phyloP scores from a whole-genome alignment of 2,888 invertebrate genomes.

The Athalia circularis region DNA sequence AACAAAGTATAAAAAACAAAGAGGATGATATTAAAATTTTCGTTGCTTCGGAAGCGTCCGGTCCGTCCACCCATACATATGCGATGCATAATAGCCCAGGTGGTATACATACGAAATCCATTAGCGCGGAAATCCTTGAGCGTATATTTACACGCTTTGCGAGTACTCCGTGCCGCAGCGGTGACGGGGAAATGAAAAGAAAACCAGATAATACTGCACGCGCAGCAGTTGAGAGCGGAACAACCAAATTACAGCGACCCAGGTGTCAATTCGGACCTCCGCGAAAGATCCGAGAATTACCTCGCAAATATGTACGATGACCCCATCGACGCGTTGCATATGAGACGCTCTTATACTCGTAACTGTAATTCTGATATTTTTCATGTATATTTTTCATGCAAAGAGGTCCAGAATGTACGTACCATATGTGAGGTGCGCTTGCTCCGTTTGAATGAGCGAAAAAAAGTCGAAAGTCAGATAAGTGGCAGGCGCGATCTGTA shows the following conservation, averaged over 20 bases:
- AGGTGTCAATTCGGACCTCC: slow-evolving; percentile 13
- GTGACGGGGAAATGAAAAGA: neutral
- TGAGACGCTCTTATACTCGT: neutral
- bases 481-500: no score
- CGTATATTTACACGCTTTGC: slow-evolving; percentile 40
- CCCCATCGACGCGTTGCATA: no score
- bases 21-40: no score
- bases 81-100: neutral
- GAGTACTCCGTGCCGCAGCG: slow-evolving; percentile 1
- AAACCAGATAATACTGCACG: slow-evolving; percentile 1
- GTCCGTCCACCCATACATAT: neutral
- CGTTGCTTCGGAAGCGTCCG: neutral
- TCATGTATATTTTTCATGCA: no score
- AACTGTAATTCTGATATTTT: slow-evolving; percentile 4
- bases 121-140: slow-evolving; percentile 43
- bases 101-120: slow-evolving; percentile 28
- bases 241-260: slow-evolving; percentile 21
- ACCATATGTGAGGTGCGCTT: no score
- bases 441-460: neutral
- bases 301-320: no score
- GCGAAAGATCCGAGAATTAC: neutral
- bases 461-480: neutral
- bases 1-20: no score
- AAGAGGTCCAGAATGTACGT: no score
- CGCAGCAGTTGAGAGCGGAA: slow-evolving; percentile 22